Evolutionary conservation across 2,797 vertebrate species (phyloP).

Genomic region (Sciurus vulgaris): DNA sequence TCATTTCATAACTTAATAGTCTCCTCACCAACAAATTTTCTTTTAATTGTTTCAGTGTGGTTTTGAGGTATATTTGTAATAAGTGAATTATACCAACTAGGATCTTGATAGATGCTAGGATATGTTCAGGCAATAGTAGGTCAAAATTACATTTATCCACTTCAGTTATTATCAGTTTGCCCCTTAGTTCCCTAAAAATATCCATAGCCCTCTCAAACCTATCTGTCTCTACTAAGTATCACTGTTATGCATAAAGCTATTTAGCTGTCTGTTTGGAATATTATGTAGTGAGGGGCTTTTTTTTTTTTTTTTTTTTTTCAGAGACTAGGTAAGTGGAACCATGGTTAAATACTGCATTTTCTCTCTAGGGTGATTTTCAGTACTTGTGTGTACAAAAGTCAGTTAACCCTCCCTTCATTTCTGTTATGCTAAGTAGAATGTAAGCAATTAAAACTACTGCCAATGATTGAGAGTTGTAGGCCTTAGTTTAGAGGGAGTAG

Average conservation of each 20-base stretch:
- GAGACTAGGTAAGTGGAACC: constrained; percentile 41
- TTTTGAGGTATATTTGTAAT: constrained; percentile 57
- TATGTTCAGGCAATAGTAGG: not conserved
- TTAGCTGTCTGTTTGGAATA: not conserved
- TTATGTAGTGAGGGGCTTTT: not conserved
- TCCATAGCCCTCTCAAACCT: not conserved
- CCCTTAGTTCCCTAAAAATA: constrained; percentile 46
- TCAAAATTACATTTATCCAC: constrained; percentile 36
- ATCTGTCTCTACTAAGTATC: constrained; percentile 7
- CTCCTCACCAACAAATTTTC: not conserved
- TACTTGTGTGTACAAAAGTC: not conserved
- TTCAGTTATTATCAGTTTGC: constrained; percentile 24
- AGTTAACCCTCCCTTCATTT: not conserved
- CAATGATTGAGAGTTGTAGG: not conserved
- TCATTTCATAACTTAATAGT: constrained; percentile 49
- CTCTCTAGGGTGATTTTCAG: constrained; percentile 44
- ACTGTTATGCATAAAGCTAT: not conserved
- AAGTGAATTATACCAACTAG: constrained; percentile 53
- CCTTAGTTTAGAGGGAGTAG: constrained; percentile 20
- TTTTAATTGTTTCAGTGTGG: constrained; percentile 19
- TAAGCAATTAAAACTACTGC: constrained; percentile 17
- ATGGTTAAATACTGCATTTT: constrained; percentile 47
- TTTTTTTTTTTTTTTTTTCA: not conserved
- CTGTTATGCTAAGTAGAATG: not conserved
- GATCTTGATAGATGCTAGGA: not conserved